phyloP scores from a whole-genome alignment of 2,113 vertebrate genomes.

The Malurus cyaneus region DNA sequence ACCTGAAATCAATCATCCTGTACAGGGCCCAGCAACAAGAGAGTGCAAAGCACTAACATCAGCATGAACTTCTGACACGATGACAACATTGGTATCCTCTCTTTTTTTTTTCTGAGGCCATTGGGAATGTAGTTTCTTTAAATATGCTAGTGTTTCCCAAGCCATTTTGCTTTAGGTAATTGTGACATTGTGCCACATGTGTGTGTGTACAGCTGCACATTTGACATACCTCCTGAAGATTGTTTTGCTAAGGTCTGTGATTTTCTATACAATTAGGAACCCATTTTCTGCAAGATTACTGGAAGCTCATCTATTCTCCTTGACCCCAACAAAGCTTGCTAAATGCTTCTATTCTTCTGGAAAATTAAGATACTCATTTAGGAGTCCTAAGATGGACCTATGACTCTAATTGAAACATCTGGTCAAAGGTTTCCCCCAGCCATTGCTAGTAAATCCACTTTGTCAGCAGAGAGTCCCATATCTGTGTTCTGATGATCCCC shows the following conservation, averaged over 20 bases:
- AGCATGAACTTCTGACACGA: neutral
- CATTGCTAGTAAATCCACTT: neutral
- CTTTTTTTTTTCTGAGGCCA: neutral
- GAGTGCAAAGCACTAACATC: neutral
- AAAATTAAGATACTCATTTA: neutral
- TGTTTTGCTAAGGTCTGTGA: neutral
- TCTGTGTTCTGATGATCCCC: neutral
- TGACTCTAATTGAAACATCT: neutral
- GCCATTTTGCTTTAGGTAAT: neutral
- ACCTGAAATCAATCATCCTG: neutral
- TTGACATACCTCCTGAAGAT: neutral
- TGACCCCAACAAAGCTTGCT: neutral
- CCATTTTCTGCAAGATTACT: neutral
- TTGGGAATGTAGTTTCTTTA: neutral
- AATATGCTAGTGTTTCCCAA: neutral
- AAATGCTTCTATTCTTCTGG: neutral
- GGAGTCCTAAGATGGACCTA: neutral
- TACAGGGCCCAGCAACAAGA: neutral
- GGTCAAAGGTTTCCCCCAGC: neutral
- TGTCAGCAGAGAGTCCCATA: neutral
- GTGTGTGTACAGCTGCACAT: neutral
- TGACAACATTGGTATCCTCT: neutral
- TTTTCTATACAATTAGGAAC: neutral
- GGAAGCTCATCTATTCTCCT: neutral
- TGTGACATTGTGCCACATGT: neutral